phyloP scores from a whole-genome alignment of 2,797 vertebrate genomes.

The Naso thynnoides region DNA sequence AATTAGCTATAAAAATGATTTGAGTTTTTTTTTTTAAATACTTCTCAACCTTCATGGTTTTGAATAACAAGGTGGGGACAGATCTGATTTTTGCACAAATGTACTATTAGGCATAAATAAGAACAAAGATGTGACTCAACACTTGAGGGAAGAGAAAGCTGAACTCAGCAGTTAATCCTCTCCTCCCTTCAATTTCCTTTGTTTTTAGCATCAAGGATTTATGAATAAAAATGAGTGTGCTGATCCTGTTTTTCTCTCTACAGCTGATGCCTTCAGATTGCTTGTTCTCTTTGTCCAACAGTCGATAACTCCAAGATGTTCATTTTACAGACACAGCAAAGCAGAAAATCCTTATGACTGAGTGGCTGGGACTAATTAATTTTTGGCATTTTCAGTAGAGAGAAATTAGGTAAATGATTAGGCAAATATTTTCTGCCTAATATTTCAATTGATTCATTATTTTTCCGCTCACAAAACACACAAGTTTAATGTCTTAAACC shows the following conservation, averaged over 20 bases:
- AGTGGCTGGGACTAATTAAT: background rate
- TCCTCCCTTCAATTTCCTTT: background rate
- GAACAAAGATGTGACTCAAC: background rate
- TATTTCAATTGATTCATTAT: background rate
- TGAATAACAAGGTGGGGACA: background rate
- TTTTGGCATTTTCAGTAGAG: background rate
- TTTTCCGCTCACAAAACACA: background rate
- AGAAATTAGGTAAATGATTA: background rate
- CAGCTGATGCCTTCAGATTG: background rate
- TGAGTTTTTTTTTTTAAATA: background rate
- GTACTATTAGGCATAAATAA: background rate
- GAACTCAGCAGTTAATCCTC: background rate
- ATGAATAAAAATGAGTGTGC: background rate
- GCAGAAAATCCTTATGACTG: background rate
- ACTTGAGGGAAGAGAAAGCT: background rate
- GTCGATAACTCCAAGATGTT: background rate
- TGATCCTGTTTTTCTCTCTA: background rate
- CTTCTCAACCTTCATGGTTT: too few relatives aligned
- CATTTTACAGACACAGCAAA: background rate
- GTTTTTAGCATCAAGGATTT: background rate
- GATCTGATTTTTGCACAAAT: background rate
- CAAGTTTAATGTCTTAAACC: background rate
- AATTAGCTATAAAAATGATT: constrained; percentile 11
- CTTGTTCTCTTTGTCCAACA: background rate
- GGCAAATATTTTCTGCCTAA: too few relatives aligned